Conservation (phyloP, 2,888 invertebrate genomes). For the Cantharis lateralis region DNA sequence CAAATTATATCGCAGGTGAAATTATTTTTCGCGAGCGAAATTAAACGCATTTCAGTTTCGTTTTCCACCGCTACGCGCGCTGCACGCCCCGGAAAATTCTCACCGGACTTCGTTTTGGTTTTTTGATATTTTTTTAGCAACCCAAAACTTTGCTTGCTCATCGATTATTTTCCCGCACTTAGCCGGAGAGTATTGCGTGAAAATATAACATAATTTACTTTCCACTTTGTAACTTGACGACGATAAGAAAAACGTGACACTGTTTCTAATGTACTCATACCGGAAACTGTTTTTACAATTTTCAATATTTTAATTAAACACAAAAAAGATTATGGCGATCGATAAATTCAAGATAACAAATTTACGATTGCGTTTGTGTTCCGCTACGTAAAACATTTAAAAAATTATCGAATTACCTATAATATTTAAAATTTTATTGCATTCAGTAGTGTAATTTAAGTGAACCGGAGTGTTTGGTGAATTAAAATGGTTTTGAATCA, state of each 20-base stretch:
- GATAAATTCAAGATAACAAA: neutral
- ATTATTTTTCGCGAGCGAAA: too few relatives aligned
- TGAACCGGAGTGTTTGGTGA: neutral
- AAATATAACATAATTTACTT: neutral
- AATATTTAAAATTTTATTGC: neutral
- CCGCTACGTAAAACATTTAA: neutral
- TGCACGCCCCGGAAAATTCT: too few relatives aligned
- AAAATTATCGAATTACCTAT: neutral
- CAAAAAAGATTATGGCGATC: neutral
- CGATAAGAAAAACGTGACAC: neutral
- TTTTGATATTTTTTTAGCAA: too few relatives aligned
- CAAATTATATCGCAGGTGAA: too few relatives aligned
- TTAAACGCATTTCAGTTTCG: too few relatives aligned
- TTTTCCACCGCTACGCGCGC: too few relatives aligned
- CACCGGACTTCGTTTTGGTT: too few relatives aligned
- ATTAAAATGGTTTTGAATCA: neutral
- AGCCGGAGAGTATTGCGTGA: neutral
- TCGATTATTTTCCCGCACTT: too few relatives aligned
- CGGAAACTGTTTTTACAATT: neutral
- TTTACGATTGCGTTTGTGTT: neutral
- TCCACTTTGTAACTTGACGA: neutral
- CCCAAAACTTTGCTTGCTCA: neutral
- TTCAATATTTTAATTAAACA: neutral
- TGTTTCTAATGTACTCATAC: neutral
- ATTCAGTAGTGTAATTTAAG: neutral